These are phyloP conservation scores for Pantherophis vulpinus DNA, from an alignment of 2,797 vertebrate genomes.

Conservation along the genomic window DNA sequence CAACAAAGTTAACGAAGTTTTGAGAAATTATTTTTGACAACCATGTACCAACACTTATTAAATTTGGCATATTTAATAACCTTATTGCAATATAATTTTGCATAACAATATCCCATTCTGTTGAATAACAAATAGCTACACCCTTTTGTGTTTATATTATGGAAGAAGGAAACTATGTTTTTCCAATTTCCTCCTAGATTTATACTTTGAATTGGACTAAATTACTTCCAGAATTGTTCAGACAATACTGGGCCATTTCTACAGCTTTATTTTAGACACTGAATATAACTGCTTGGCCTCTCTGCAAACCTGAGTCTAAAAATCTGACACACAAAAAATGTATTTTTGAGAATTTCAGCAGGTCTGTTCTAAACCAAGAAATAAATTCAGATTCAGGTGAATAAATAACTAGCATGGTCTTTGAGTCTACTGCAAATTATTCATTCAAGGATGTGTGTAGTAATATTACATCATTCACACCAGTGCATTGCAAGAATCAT, in stretches of 20 bases:
- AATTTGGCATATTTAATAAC: background rate
- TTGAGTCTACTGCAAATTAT: conserved; percentile 34
- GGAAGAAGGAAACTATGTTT: background rate
- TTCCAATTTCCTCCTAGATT: background rate
- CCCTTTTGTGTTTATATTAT: background rate
- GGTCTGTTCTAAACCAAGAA: conserved; percentile 18
- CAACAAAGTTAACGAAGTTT: background rate
- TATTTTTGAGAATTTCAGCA: background rate
- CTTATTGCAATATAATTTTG: background rate
- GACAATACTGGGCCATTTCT: background rate
- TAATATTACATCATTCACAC: conserved; percentile 48
- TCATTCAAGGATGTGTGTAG: conserved; percentile 55
- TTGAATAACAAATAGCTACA: background rate
- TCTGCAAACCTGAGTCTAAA: background rate
- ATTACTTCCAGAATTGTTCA: background rate
- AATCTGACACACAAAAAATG: conserved; percentile 15
- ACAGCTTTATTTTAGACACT: background rate
- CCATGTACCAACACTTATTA: background rate
- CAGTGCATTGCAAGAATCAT: conserved; percentile 43
- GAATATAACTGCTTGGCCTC: background rate
- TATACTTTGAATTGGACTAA: background rate
- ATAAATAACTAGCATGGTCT: conserved; percentile 27
- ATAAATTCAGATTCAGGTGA: conserved; percentile 48
- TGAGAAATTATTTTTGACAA: background rate
- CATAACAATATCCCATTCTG: background rate